A percentile compares a stretch with the other conserved stretches of the same genome.
phyloP scores from a whole-genome alignment of 2,888 invertebrate genomes.

The Rambutsinella grinnellia region DNA sequence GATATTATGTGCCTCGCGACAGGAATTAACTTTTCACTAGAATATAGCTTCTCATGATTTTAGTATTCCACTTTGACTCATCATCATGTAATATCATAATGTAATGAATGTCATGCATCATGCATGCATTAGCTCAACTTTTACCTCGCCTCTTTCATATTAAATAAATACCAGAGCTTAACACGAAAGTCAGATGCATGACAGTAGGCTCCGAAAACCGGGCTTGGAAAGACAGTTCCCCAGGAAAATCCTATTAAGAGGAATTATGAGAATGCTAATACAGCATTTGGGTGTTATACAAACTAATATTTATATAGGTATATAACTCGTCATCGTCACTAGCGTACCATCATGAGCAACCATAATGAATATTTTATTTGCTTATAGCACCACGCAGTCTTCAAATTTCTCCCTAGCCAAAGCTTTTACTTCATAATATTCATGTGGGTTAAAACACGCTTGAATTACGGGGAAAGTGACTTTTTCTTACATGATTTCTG shows the following conservation, averaged over 20 bases:
- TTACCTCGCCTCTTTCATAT: not conserved
- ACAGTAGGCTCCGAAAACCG: not conserved
- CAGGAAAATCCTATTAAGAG: conserved; percentile 27
- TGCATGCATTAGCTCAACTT: conserved; percentile 1
- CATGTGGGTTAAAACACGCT: not conserved
- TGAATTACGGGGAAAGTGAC: not conserved
- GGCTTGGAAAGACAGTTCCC: not conserved
- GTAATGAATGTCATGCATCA: conserved; percentile 47
- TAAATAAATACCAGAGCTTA: conserved; percentile 8
- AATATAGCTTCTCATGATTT: not conserved
- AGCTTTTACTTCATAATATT: not conserved
- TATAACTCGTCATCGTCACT: conserved; percentile 5
- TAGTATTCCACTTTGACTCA: not conserved
- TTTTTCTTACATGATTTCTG: not conserved
- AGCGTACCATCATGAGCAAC: too few relatives aligned
- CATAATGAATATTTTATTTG: conserved; percentile 43
- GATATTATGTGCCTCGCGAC: not conserved
- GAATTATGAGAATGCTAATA: conserved; percentile 30
- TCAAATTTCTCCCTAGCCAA: not conserved
- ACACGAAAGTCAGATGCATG: not conserved
- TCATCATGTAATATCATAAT: conserved; percentile 26
- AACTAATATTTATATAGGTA: not conserved
- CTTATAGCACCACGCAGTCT: conserved; percentile 48
- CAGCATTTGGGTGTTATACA: not conserved
- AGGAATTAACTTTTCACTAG: conserved; percentile 21